A percentile compares a stretch with the other conserved stretches of the same genome.
phyloP scores from a whole-genome alignment of 1,140 invertebrate genomes.

The Psilanteris sp. region DNA sequence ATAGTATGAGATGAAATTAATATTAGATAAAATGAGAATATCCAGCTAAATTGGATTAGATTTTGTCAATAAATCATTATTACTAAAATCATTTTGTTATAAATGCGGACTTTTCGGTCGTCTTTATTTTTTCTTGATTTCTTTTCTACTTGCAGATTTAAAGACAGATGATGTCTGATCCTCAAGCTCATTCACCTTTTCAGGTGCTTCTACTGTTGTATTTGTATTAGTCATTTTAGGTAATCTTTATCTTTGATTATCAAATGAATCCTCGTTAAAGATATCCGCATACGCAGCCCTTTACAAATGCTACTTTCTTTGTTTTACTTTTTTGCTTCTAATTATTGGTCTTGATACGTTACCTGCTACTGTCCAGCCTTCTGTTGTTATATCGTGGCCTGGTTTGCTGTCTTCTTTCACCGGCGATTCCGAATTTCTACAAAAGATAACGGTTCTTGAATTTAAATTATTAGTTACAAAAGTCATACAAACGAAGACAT shows the following conservation, averaged over 20 bases:
- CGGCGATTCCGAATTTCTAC: background rate
- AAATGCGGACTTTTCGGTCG: too few species aligned
- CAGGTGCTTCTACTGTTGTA: background rate
- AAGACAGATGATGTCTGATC: background rate
- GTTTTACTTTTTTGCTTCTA: background rate
- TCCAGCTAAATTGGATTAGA: too few species aligned
- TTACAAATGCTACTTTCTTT: background rate
- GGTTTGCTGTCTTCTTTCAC: background rate
- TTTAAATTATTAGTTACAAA: too few species aligned
- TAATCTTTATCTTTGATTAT: constrained; percentile 4
- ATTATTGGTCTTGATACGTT: constrained; percentile 41
- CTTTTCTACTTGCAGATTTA: too few species aligned
- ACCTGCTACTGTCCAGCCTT: constrained; percentile 74
- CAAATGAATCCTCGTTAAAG: constrained; percentile 1
- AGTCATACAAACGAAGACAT: too few species aligned
- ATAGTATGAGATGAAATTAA: too few species aligned
- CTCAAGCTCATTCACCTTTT: background rate
- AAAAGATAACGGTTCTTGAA: background rate
- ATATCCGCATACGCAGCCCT: background rate
- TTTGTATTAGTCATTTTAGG: background rate
- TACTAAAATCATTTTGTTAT: too few species aligned
- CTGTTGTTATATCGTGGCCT: constrained; percentile 28
- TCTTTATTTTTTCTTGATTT: too few species aligned
- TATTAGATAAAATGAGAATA: too few species aligned
- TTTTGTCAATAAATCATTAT: too few species aligned